Evolutionary conservation across 2,113 vertebrate genomes (phyloP), one percentile per base, ranked within the genome.

Genomic region (Ceyx cyanopectus): DNA sequence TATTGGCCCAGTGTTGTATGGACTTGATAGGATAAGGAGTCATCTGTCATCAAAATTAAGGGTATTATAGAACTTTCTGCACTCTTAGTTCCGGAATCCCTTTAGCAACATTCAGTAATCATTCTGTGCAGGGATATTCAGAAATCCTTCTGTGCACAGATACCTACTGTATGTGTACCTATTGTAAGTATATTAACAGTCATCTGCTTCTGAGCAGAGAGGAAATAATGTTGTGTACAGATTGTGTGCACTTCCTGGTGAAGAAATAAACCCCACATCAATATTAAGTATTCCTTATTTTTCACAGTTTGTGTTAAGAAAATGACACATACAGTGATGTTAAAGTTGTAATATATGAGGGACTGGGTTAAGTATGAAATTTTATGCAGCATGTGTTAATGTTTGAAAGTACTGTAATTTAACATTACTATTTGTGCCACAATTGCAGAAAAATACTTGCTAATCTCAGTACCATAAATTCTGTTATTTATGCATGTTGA

Each of bases 1-100:
- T 92, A 89, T 92, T 91, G 95, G 63, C 58, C 66, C 50, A 60
- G 12, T n/a, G 27, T 67, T 77, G 43, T 63, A 40, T 43, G 92
- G 63, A 87, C 65, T 87, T 94, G 75, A 70, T 63, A 83, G 79
- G 75, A 83, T 85, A 87, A 87, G 63, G 37, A 90, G n/a, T 94
- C 60, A 83, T 58, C 75, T 27, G 6, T 65, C 72, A 90, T 65
- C 57, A 81, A 75, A 81, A 65, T 67, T 58, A 70, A 78, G 90
- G 30, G 72, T 85, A 63, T 93, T 87, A 46, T 34, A 65, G 61
- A 90, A 60, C 29, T 81, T 87, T 83, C 79, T 77, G 48, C 72
- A 85, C 65, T 24, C 48, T 74, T 73, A 82, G 62, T 56, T 78
- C 19, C 78, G 46, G 46, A 48, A 48, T 48, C 46, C 46, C 46